Evolutionary conservation across 2,113 vertebrate genomes (phyloP), one percentile per base, ranked within the genome.

Genomic region (Mesocricetus auratus): DNA sequence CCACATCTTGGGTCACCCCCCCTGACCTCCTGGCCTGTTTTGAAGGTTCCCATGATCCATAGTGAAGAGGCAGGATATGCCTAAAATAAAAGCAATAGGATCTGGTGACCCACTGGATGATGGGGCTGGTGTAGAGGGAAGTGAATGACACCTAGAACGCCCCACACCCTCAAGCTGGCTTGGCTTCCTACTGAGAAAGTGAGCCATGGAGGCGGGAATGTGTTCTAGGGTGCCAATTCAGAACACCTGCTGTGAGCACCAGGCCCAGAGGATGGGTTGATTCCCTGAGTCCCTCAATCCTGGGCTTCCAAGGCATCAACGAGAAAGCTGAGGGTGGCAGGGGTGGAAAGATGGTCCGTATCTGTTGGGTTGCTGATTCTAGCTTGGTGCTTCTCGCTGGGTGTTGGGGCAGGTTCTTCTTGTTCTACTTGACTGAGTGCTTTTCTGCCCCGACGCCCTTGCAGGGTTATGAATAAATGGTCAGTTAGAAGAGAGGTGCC

Each of bases 391-490:
- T 93, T 75, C 89, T 78, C 45, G 50, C 26, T 85, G 92, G 94
- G 56, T 56, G 50, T 73, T 8, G 36, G 53, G 56, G 53, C 83
- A 36, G 56, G 50, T 90, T 93, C 83, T 87, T 2, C 88, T 94
- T 96, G 69, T 95, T 97, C 90, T 96, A 71, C 64, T 53, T 0
- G 62, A 68, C 71, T 92, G 77, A 93, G 91, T 89, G 91, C 60
- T 89, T 91, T 60, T 77, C 95, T 68, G 66, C 69, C 93, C 93
- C 91, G 39, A 56, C 86, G 89, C 91, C 74, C 58, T 68, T 86
- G 79, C 53, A 50, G 62, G 17, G 0, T 89, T 62, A 94, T 93
- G 96, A 96, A 95, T 97, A 96, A 96, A 90, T 86, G 86, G 94
- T 89, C 60, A 53, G 12, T 60, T 47, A 79, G 90, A 90, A 96